These are phyloP conservation scores for Mustelus asterias DNA, from an alignment of 2,113 vertebrate genomes.

Conservation along the genomic window DNA sequence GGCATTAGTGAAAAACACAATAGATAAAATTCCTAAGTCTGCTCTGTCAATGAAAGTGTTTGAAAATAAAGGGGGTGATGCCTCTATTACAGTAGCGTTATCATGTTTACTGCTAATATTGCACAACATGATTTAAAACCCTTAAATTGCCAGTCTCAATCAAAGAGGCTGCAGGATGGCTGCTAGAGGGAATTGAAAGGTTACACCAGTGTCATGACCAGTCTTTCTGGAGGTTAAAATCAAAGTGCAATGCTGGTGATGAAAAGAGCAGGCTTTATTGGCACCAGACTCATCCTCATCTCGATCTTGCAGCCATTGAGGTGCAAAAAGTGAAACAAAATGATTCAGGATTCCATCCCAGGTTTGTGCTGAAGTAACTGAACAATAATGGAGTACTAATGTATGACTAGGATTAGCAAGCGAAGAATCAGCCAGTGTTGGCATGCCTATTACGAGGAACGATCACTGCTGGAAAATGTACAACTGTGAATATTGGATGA, in stretches of 20 bases:
- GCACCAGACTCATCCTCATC: neutral
- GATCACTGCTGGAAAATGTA: neutral
- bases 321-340: neutral
- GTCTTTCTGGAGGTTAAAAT: neutral
- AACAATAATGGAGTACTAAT: neutral
- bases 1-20: neutral
- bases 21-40: neutral
- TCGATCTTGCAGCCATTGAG: neutral
- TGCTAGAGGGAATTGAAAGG: neutral
- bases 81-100: neutral
- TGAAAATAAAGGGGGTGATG: neutral
- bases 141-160: neutral
- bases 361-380: neutral
- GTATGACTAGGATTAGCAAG: neutral
- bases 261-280: neutral
- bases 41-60: neutral
- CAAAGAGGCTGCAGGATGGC: neutral
- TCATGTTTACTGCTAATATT: neutral
- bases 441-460: neutral
- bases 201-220: neutral
- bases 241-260: neutral
- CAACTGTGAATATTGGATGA: neutral
- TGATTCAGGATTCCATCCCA: neutral
- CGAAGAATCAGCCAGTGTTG: neutral
- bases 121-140: neutral